These are phyloP conservation scores for Serrognathus titanus DNA, from an alignment of 2,888 invertebrate species.

Conservation along the genomic window DNA sequence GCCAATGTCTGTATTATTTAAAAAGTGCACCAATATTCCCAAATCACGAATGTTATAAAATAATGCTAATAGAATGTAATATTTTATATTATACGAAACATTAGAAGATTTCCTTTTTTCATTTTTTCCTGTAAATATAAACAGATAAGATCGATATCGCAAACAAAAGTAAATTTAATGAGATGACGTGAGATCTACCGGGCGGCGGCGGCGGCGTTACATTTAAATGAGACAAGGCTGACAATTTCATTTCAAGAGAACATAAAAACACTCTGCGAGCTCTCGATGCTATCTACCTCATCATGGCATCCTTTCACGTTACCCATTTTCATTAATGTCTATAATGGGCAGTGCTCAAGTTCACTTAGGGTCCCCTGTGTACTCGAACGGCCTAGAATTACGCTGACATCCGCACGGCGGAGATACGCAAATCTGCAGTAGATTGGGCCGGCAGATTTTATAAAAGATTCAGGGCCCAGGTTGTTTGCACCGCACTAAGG, in stretches of 20 bases:
- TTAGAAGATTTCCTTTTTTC: too few species aligned
- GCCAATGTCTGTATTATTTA: too few species aligned
- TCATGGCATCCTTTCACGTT: constrained; percentile 34
- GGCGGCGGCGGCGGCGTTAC: constrained; percentile 17
- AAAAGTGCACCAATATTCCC: too few species aligned
- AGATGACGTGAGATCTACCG: constrained; percentile 40
- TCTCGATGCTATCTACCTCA: constrained; percentile 39
- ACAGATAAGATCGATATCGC: too few species aligned
- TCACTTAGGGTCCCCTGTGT: constrained; percentile 24
- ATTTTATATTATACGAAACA: too few species aligned
- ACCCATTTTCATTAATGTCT: constrained; percentile 42
- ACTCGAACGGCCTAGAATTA: constrained; percentile 11
- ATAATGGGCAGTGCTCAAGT: constrained; percentile 36
- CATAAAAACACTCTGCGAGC: constrained; percentile 46
- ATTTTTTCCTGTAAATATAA: too few species aligned
- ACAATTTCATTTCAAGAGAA: constrained; percentile 45
- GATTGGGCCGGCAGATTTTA: neutral
- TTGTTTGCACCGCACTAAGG: too few species aligned
- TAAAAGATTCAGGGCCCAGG: too few species aligned
- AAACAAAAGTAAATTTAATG: constrained; percentile 13
- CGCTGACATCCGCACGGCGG: neutral
- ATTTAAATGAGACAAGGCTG: constrained; percentile 46
- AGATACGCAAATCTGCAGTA: constrained; percentile 1
- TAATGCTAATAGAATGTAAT: too few species aligned
- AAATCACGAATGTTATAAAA: too few species aligned